Percentiles rank a stretch among this genome's conserved stretches.
Conservation (phyloP, 37 sponge, comb jelly and placozoan species). For the Diacarnus erythraeanus region DNA sequence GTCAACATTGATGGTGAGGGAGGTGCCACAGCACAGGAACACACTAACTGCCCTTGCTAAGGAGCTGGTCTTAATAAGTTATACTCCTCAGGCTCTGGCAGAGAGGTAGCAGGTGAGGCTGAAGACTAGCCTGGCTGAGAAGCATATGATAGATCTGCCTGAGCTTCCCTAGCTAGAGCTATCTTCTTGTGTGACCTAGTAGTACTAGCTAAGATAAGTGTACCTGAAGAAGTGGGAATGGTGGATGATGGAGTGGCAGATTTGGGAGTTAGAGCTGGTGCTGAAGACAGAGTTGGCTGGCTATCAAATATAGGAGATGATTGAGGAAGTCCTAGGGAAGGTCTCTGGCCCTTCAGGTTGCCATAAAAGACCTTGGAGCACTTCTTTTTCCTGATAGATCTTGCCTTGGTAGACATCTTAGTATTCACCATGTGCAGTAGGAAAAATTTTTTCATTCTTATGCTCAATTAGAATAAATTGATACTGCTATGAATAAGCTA, state of each 20-base stretch:
- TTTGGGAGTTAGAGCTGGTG: background rate
- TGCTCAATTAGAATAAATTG: background rate
- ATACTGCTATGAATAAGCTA: background rate
- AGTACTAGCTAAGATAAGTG: background rate
- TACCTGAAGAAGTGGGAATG: no score
- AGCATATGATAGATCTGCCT: background rate
- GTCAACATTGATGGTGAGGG: no score
- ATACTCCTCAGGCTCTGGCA: no score
- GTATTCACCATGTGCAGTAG: background rate
- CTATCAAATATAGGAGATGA: background rate
- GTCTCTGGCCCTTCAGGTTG: background rate
- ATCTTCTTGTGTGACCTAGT: background rate
- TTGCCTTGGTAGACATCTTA: background rate
- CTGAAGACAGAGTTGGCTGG: background rate
- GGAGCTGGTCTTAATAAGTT: background rate
- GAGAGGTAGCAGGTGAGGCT: no score
- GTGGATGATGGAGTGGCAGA: background rate
- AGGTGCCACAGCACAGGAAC: background rate
- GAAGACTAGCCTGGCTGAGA: no score
- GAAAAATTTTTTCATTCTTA: background rate
- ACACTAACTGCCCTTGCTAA: background rate
- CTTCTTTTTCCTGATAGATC: background rate
- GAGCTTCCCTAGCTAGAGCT: conserved; percentile 1
- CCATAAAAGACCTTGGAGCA: background rate
- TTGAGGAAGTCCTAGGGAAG: no score